phyloP scores from a whole-genome alignment of 2,797 vertebrate genomes.

The Pseudocheirus occidentalis region DNA sequence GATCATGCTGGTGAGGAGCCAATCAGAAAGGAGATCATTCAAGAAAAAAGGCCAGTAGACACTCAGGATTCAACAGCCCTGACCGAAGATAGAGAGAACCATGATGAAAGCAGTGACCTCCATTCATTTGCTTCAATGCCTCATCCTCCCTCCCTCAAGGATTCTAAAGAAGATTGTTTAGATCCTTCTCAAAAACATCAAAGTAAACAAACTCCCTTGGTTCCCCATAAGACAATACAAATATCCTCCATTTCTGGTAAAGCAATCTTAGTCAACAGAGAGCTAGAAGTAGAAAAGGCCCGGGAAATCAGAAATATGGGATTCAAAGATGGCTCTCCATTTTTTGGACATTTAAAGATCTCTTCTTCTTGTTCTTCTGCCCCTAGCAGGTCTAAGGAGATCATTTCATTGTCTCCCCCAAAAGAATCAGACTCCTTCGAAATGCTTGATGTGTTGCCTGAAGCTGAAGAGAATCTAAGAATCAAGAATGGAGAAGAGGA shows the following conservation, averaged over 20 bases:
- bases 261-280: rapidly evolving
- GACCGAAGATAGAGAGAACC: conserved; percentile 23
- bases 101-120: rapidly evolving
- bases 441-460: conserved; percentile 32
- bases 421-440: conserved; percentile 60
- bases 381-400: not conserved
- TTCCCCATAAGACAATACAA: not conserved
- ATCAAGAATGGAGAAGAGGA: conserved; percentile 12
- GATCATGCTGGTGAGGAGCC: conserved; percentile 14
- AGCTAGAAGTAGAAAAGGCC: not conserved
- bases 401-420: not conserved
- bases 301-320: not conserved
- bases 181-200: conserved; percentile 23
- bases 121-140: rapidly evolving
- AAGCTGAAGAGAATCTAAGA: conserved; percentile 54
- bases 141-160: conserved; percentile 33
- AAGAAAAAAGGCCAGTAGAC: not conserved
- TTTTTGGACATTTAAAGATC: not conserved
- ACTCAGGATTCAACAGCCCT: conserved; percentile 62
- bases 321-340: not conserved
- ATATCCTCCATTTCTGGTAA: rapidly evolving
- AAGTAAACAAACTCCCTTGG: rapidly evolving
- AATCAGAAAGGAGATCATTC: conserved; percentile 36
- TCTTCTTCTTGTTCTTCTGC: not conserved
- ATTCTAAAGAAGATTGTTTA: rapidly evolving